These are phyloP conservation scores for Heterocephalus glaber DNA, from an alignment of 2,113 vertebrate species.

Conservation along the genomic window DNA sequence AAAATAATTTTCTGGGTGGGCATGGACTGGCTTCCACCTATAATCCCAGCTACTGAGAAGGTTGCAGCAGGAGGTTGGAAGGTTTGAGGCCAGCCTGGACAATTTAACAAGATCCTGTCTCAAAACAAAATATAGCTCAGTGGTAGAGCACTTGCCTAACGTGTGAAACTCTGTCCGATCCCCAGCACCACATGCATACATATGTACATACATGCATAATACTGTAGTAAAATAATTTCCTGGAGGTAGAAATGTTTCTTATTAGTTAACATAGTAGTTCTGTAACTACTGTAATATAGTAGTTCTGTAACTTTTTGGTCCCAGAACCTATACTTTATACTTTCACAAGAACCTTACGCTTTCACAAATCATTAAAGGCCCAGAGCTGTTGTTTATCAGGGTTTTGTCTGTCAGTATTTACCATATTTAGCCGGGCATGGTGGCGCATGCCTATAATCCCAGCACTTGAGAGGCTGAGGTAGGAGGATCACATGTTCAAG, in stretches of 20 bases:
- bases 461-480: neutral
- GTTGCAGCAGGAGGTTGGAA: neutral
- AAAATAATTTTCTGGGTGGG: neutral
- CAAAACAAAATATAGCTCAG: neutral
- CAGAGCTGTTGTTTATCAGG: neutral
- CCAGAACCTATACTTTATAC: neutral
- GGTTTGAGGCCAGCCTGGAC: neutral
- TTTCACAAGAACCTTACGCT: neutral
- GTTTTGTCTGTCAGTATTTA: neutral
- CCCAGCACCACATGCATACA: neutral
- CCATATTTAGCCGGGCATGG: neutral
- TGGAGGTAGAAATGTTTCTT: neutral
- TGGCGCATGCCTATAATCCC: neutral
- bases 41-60: neutral
- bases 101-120: neutral
- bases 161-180: neutral
- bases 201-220: neutral
- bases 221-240: constrained; percentile 34
- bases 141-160: neutral
- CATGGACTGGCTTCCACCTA: neutral
- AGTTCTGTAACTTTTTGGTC: neutral
- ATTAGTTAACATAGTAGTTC: neutral
- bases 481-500: neutral
- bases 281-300: neutral
- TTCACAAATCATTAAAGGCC: neutral